These are phyloP conservation scores for Halocaridina rubra DNA, from an alignment of 2,888 invertebrate genomes.

Conservation along the genomic window DNA sequence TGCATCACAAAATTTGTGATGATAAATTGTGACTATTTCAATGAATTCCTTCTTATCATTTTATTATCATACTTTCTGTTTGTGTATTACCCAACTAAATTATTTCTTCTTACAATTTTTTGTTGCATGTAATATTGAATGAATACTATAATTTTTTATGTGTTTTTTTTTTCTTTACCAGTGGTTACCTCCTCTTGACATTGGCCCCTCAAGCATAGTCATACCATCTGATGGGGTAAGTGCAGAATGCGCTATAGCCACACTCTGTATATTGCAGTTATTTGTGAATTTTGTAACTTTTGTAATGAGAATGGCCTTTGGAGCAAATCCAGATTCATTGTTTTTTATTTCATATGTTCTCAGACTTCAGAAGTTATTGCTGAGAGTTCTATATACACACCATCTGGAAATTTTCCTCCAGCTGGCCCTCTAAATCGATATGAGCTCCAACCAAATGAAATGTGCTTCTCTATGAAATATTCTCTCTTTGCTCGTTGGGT, in stretches of 20 bases:
- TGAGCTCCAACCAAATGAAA: conserved; percentile 71
- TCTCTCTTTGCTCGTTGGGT: conserved; percentile 76
- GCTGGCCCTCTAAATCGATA: conserved; percentile 72
- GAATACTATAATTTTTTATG: background rate
- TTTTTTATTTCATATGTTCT: too few relatives aligned
- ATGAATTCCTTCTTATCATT: too few relatives aligned
- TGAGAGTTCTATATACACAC: conserved; percentile 52
- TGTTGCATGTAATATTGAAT: too few relatives aligned
- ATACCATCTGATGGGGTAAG: conserved; percentile 20
- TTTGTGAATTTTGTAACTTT: too few relatives aligned
- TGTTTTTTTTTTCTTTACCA: background rate
- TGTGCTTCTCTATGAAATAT: conserved; percentile 76
- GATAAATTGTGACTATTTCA: too few relatives aligned
- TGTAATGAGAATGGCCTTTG: too few relatives aligned
- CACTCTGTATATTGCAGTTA: background rate
- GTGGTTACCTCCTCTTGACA: conserved; percentile 25
- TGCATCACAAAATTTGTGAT: too few relatives aligned
- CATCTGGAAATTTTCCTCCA: conserved; percentile 72
- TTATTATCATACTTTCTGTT: too few relatives aligned
- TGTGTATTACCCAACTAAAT: too few relatives aligned
- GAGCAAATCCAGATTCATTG: too few relatives aligned
- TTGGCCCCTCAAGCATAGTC: conserved; percentile 21
- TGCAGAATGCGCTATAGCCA: background rate
- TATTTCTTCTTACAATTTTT: too few relatives aligned
- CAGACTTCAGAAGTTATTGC: conserved; percentile 63